These are phyloP conservation scores for Drosophila murphyi DNA, from an alignment of 1,140 invertebrate species.

Conservation along the genomic window DNA sequence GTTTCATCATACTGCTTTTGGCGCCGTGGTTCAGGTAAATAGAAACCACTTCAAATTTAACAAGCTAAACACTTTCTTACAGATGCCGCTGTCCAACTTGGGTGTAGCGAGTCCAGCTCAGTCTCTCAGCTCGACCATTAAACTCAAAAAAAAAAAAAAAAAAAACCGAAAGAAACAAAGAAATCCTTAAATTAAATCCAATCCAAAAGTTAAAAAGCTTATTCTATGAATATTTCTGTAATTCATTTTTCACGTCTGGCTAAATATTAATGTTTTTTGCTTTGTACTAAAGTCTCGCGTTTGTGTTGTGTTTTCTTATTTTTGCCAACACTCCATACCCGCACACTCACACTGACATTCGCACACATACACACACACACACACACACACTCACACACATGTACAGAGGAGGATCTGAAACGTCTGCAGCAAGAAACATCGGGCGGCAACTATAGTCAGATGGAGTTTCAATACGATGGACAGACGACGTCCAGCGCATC, in stretches of 20 bases:
- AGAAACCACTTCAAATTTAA: conserved; percentile 42
- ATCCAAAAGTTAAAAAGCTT: conserved; percentile 18
- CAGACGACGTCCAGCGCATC: conserved; percentile 21
- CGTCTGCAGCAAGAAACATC: conserved; percentile 89
- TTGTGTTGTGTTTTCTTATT: conserved; percentile 67
- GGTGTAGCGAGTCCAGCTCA: background rate
- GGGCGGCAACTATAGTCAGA: conserved; percentile 89
- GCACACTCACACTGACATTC: conserved; percentile 85
- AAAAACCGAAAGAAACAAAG: background rate
- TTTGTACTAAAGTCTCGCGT: conserved; percentile 43
- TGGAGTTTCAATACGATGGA: conserved; percentile 92
- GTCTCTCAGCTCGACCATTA: background rate
- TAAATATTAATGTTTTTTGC: background rate
- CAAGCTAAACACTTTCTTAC: conserved; percentile 51
- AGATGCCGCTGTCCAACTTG: conserved; percentile 15
- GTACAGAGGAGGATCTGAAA: conserved; percentile 95
- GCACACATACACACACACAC: conserved; percentile 73
- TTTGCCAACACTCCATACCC: conserved; percentile 43
- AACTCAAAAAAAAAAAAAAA: conserved; percentile 3
- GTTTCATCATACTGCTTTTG: conserved; percentile 3
- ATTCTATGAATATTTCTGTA: conserved; percentile 13
- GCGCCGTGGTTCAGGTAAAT: conserved; percentile 64
- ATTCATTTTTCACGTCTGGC: background rate
- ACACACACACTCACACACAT: background rate
- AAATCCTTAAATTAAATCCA: background rate